Evolutionary conservation across 2,113 vertebrate genomes (phyloP).

Genomic region (Spea bombifrons): DNA sequence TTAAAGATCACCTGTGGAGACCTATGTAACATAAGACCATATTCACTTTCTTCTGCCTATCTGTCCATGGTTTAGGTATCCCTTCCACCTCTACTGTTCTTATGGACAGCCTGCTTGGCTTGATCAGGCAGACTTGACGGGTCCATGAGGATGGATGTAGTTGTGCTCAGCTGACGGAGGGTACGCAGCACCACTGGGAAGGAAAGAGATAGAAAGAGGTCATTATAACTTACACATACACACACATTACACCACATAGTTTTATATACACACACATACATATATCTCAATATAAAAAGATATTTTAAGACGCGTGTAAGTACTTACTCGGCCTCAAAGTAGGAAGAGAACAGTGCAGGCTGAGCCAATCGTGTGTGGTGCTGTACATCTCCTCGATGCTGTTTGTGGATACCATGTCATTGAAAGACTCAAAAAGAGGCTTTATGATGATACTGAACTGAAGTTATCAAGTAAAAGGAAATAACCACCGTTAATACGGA

Average conservation of each 20-base stretch:
- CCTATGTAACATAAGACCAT: conserved; percentile 17
- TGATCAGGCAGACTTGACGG: conserved; percentile 80
- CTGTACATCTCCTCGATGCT: conserved; percentile 82
- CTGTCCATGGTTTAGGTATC: conserved; percentile 63
- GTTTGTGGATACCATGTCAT: conserved; percentile 79
- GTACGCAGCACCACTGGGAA: conserved; percentile 80
- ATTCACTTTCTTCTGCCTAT: conserved; percentile 27
- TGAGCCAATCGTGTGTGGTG: conserved; percentile 84
- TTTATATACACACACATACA: too few species aligned
- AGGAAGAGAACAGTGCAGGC: conserved; percentile 85
- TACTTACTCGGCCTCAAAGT: conserved; percentile 90
- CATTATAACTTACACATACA: background rate
- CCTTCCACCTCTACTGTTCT: conserved; percentile 51
- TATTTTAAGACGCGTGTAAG: background rate
- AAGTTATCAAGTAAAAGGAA: conserved; percentile 65
- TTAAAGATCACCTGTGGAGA: conserved; percentile 8
- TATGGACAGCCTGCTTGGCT: conserved; percentile 71
- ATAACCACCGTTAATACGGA: background rate
- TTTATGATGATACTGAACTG: conserved; percentile 96
- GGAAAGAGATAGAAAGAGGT: background rate
- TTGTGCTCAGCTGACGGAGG: conserved; percentile 84
- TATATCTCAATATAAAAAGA: too few species aligned
- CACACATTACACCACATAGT: too few species aligned
- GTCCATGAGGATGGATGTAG: conserved; percentile 83
- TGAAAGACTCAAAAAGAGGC: conserved; percentile 94